Conservation (phyloP, 2,888 invertebrate genomes). For the Peribatodes rhomboidaria region DNA sequence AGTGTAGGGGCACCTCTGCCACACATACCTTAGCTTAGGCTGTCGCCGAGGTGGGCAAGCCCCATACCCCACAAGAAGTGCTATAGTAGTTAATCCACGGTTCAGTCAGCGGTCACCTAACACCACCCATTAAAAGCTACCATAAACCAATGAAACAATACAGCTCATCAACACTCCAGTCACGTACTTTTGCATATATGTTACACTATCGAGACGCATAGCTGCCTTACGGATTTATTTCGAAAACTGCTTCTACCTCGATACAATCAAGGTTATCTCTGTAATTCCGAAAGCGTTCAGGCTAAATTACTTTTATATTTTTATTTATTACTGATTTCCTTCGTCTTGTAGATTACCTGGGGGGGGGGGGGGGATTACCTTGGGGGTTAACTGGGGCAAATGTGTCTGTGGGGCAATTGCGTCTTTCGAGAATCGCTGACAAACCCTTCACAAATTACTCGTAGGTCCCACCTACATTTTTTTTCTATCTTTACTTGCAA, state of each 20-base stretch:
- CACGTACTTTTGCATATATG: conserved; percentile 76
- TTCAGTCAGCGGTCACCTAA: conserved; percentile 23
- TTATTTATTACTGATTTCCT: conserved; percentile 18
- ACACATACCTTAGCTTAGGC: no score
- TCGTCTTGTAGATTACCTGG: conserved; percentile 18
- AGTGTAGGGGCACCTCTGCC: no score
- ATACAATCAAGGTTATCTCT: conserved; percentile 54
- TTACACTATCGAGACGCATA: conserved; percentile 58
- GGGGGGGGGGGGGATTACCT: no score
- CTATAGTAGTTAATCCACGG: background rate
- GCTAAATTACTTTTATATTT: conserved; percentile 15
- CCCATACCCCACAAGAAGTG: conserved; percentile 1
- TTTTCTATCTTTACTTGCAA: no score
- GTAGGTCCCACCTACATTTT: no score
- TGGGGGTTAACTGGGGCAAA: no score
- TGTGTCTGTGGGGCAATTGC: no score
- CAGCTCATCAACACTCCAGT: conserved; percentile 56
- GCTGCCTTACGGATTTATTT: conserved; percentile 58
- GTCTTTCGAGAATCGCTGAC: no score
- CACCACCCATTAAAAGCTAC: conserved; percentile 19
- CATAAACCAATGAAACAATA: conserved; percentile 63
- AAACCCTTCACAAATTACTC: no score
- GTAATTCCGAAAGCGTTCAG: conserved; percentile 43
- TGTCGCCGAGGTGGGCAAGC: no score
- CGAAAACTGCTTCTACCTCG: conserved; percentile 53